These are phyloP conservation scores for Lordiphosa collinella DNA, from an alignment of 1,140 invertebrate species.

Conservation along the genomic window DNA sequence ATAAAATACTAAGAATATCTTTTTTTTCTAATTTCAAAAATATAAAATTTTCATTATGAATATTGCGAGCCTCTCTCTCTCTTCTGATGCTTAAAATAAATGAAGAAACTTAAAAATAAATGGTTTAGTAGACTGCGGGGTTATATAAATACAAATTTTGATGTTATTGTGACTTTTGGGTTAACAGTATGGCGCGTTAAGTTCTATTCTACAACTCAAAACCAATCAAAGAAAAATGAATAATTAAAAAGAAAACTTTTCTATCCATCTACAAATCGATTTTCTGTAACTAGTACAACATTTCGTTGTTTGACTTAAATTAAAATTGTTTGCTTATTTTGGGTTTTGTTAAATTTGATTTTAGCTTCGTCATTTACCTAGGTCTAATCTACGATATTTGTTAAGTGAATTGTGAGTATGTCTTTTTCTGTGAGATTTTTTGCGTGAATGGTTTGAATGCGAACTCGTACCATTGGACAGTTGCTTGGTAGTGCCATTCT, in stretches of 20 bases:
- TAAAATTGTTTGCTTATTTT: constrained; percentile 14
- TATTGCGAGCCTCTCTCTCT: background rate
- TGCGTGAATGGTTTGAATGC: constrained; percentile 78
- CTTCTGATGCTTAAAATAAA: background rate
- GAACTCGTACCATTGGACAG: constrained; percentile 90
- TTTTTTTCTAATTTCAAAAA: too few relatives aligned
- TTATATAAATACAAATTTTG: background rate
- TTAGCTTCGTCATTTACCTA: constrained; percentile 77
- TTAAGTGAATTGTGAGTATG: constrained; percentile 80
- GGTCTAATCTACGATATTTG: constrained; percentile 80
- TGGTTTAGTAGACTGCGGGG: constrained; percentile 6
- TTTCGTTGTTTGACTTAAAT: constrained; percentile 15
- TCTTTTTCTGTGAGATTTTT: constrained; percentile 80
- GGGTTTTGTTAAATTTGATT: background rate
- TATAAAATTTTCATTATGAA: too few relatives aligned
- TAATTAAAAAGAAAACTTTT: too few relatives aligned
- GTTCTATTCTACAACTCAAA: background rate
- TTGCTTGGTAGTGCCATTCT: constrained; percentile 91
- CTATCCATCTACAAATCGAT: background rate
- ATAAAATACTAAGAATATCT: too few relatives aligned
- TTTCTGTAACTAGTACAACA: constrained; percentile 21
- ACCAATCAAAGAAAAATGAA: too few relatives aligned
- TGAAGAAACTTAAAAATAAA: constrained; percentile 5
- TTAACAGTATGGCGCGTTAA: constrained; percentile 21
- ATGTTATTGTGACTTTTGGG: background rate